These are phyloP conservation scores for Seira sanloemensis DNA, from an alignment of 2,888 invertebrate genomes.

Conservation along the genomic window DNA sequence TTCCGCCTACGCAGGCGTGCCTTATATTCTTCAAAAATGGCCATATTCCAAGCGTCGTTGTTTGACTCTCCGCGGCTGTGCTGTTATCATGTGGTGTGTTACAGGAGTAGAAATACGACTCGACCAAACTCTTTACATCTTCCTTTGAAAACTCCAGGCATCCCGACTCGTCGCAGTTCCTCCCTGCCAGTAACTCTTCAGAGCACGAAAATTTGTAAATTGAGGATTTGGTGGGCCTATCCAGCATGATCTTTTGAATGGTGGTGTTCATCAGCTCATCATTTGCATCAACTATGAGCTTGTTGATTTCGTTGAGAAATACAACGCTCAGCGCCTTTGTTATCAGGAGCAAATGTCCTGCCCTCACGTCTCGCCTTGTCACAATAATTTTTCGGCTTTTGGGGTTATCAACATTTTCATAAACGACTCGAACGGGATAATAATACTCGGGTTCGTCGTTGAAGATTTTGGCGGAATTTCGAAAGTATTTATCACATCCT, in stretches of 20 bases:
- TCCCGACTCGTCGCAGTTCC: not conserved
- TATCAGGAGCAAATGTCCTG: conserved; percentile 29
- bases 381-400: conserved; percentile 18
- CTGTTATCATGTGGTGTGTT: not conserved
- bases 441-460: conserved; percentile 42
- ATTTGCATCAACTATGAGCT: not conserved
- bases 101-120: conserved; percentile 21
- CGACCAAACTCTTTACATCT: conserved; percentile 25
- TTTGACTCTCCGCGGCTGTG: not conserved
- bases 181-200: not conserved
- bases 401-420: not conserved
- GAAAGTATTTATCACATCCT: conserved; percentile 1
- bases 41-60: conserved; percentile 46
- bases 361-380: not conserved
- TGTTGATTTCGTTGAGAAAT: not conserved
- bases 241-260: conserved; percentile 24
- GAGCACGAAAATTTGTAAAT: conserved; percentile 1
- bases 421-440: not conserved
- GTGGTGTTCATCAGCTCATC: conserved; percentile 36
- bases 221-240: not conserved
- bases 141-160: conserved; percentile 12
- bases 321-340: conserved; percentile 33
- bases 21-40: conserved; percentile 47
- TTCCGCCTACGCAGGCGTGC: conserved; percentile 58
- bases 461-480: not conserved